Base-by-base conservation (phyloP, 1,140 invertebrate species). In the Lerema accius region DNA sequence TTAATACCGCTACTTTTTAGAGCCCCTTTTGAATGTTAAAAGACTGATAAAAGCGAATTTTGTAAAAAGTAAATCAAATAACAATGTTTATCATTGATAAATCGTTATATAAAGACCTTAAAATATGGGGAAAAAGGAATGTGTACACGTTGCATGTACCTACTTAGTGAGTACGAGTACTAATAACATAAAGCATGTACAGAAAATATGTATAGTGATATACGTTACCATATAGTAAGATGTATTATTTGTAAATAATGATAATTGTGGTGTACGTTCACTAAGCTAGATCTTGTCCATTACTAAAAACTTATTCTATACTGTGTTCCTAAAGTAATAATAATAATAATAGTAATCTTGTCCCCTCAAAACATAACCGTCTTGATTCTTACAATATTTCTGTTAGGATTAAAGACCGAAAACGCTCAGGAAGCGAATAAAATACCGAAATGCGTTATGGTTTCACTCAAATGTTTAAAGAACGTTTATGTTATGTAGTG, bases 41-140 rank as follows among this genome's bases (percentile, higher is more conserved):
- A 89, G 86, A 89, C 86, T 89, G 86, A 89, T 82, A 82, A 84
- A 85, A 87, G 84, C 86, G 86, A 89, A 89, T 89, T 89, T 89
- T 76, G 66, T 84, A 84, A 81, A 82, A 68, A 76, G 63, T 46
- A 37, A 19, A 59, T 23, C 42, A 48, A 46, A 59, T 16, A 48
- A 48, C 37, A 48, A 59, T 39, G 19, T 37, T 14, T 59, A 58
- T 58, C 45, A 46, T 37, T 48, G 17, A 46, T 59, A 48, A 59
- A 56, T 39, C 23, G 3, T 32, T 28, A n/a, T 48, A 59, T 59
- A 59, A 59, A 19, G 26, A 32, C 40, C 9, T 19, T 19, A 35
- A 58, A 46, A 58, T 60, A 49, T 35, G 49, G n/a, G n/a, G n/a
- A n/a, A 56, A 63, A 39, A 3, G 42, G 53, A 56, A 45, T 5